A percentile compares a stretch with the other conserved stretches of the same genome.
These are phyloP conservation scores for Epirrhoe alternata DNA, from an alignment of 2,888 invertebrate species.

Conservation along the genomic window DNA sequence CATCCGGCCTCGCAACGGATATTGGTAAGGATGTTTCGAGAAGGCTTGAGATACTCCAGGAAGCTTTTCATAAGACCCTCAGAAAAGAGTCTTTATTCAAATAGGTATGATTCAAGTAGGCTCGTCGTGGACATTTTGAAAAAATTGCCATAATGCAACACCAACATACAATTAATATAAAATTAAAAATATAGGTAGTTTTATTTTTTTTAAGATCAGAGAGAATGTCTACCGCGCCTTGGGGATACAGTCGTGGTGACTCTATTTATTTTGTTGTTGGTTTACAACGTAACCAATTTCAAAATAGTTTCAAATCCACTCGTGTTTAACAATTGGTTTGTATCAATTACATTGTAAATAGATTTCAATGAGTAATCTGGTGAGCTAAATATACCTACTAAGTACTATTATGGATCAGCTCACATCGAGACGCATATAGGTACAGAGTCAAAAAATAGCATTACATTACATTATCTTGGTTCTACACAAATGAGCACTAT, in stretches of 20 bases:
- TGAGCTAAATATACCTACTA: neutral
- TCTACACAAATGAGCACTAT: too few species aligned
- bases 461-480: too few species aligned
- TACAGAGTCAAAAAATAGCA: too few species aligned
- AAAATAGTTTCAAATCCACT: neutral
- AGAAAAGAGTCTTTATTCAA: neutral
- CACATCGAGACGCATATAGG: too few species aligned
- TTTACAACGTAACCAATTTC: neutral
- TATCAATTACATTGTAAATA: slow-evolving; percentile 28
- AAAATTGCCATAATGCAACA: too few species aligned
- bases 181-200: too few species aligned
- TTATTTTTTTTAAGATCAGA: too few species aligned
- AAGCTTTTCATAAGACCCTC: neutral
- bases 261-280: neutral
- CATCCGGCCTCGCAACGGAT: neutral
- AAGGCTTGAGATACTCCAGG: neutral
- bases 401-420: neutral
- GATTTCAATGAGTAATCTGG: slow-evolving; percentile 18
- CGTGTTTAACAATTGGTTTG: slow-evolving; percentile 28
- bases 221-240: too few species aligned
- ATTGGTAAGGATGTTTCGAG: neutral
- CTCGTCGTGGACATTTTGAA: neutral
- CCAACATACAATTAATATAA: too few species aligned
- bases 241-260: too few species aligned
- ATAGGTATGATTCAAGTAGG: neutral